Evolutionary conservation across 30 jellyfish, hydroid and myxozoan species (phyloP).

Genomic region (Rhopilema esculentum): DNA sequence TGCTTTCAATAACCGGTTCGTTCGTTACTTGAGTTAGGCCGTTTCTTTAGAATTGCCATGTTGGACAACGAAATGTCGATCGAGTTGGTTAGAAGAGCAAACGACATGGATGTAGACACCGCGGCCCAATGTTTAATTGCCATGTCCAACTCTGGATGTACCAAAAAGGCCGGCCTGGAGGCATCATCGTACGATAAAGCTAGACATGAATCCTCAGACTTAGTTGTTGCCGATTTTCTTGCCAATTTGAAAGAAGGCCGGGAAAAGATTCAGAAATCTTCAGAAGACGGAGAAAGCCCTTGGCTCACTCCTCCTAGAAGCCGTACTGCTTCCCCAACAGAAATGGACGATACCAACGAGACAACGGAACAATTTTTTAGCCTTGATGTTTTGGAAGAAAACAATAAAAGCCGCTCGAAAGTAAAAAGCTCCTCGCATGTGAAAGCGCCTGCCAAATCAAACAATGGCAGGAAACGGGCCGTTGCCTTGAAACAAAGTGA

Average conservation of each 20-base stretch:
- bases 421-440: constrained; percentile 33
- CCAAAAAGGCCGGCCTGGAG: constrained; percentile 21
- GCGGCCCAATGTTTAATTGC: constrained; percentile 83
- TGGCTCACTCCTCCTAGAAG: constrained; percentile 99
- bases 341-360: constrained; percentile 59
- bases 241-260: constrained; percentile 85
- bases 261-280: constrained; percentile 27
- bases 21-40: constrained; percentile 19
- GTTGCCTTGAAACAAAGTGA: constrained; percentile 52
- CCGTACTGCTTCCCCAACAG: constrained; percentile 95
- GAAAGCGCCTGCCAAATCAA: constrained; percentile 16
- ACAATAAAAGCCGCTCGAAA: constrained; percentile 59
- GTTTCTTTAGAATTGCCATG: not conserved
- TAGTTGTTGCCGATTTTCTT: constrained; percentile 84
- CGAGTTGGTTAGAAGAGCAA: constrained; percentile 23
- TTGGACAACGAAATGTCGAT: constrained; percentile 62
- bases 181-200: constrained; percentile 50
- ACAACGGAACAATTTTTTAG: constrained; percentile 55
- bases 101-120: constrained; percentile 79
- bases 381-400: constrained; percentile 54
- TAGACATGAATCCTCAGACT: constrained; percentile 23
- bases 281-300: constrained; percentile 74
- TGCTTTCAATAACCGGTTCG: constrained; percentile 14
- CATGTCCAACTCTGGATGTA: constrained; percentile 74
- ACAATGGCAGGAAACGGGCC: constrained; percentile 59